phyloP scores from a whole-genome alignment of 2,113 vertebrate genomes.

The Urocynchramus pylzowi region DNA sequence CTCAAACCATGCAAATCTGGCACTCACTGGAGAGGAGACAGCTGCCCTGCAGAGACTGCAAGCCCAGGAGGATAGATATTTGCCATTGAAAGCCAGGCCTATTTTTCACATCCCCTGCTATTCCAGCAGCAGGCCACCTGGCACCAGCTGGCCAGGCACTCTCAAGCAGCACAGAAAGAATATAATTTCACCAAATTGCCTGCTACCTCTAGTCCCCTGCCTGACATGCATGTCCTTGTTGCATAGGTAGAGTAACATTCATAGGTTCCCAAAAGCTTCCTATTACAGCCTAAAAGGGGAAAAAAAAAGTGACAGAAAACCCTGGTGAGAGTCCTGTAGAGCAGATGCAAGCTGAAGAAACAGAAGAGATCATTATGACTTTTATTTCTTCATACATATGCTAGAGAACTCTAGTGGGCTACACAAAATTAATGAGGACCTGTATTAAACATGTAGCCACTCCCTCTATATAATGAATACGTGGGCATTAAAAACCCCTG shows the following conservation, averaged over 20 bases:
- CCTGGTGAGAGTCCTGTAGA: background rate
- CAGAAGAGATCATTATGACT: background rate
- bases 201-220: background rate
- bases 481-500: background rate
- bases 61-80: background rate
- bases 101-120: background rate
- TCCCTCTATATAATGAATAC: background rate
- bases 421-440: slow-evolving; percentile 1
- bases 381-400: background rate
- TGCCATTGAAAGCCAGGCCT: background rate
- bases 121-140: background rate
- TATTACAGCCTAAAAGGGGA: background rate
- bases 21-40: background rate
- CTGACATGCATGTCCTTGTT: background rate
- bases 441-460: background rate
- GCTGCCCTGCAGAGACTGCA: background rate
- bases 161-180: background rate
- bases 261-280: background rate
- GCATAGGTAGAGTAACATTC: background rate
- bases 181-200: background rate
- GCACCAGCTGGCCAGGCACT: background rate
- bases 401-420: background rate
- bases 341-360: background rate
- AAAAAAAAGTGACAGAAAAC: background rate
- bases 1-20: background rate